phyloP scores from a whole-genome alignment of 2,888 invertebrate genomes.

The Aromia moschata region DNA sequence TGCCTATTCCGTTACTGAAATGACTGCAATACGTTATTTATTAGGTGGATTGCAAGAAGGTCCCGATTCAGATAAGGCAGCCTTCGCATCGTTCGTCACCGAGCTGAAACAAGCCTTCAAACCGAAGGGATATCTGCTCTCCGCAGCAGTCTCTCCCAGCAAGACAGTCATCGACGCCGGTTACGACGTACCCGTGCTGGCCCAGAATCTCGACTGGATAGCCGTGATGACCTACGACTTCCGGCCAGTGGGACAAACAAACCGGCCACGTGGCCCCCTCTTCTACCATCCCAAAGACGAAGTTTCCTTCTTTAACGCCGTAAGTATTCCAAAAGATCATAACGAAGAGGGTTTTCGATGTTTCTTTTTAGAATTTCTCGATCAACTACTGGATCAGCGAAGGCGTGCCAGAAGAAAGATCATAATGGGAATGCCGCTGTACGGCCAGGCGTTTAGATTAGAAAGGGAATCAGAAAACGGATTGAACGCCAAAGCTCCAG shows the following conservation, averaged over 20 bases:
- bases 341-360: too few relatives aligned
- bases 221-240: slow-evolving; percentile 94
- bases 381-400: slow-evolving; percentile 89
- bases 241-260: slow-evolving; percentile 92
- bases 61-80: slow-evolving; percentile 82
- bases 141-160: slow-evolving; percentile 87
- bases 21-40: too few relatives aligned
- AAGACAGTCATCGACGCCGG: slow-evolving; percentile 87
- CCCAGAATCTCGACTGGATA: slow-evolving; percentile 85
- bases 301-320: slow-evolving; percentile 83
- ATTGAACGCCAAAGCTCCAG: slow-evolving; percentile 78
- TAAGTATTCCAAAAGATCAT: slow-evolving; percentile 58
- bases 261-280: slow-evolving; percentile 91
- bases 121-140: slow-evolving; percentile 70
- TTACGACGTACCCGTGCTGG: slow-evolving; percentile 82
- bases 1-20: too few relatives aligned
- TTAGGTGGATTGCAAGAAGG: slow-evolving; percentile 86
- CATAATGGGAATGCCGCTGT: slow-evolving; percentile 89
- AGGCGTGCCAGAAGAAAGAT: slow-evolving; percentile 85
- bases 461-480: slow-evolving; percentile 70
- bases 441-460: slow-evolving; percentile 85
- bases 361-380: slow-evolving; percentile 76
- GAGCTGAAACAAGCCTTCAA: slow-evolving; percentile 71
- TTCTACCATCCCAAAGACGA: slow-evolving; percentile 86
- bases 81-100: slow-evolving; percentile 77